Evolutionary conservation across 2,888 invertebrate species (phyloP).

Genomic region (Ellobium chinense): DNA sequence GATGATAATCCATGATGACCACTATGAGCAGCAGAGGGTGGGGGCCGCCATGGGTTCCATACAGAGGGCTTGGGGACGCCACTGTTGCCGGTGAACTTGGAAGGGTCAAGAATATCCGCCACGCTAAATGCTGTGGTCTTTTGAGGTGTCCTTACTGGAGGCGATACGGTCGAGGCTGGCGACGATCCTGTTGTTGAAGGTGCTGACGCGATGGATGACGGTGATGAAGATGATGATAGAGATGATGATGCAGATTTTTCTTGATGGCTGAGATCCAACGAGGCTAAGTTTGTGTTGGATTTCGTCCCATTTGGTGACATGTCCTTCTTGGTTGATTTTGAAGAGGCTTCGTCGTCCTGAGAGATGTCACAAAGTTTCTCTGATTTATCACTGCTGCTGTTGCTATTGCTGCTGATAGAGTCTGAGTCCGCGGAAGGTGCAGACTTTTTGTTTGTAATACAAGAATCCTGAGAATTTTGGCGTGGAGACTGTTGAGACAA

Average conservation of each 20-base stretch:
- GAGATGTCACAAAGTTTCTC: not conserved
- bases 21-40: conserved; percentile 16
- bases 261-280: not conserved
- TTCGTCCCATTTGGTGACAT: not conserved
- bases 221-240: not conserved
- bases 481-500: not conserved
- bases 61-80: conserved; percentile 47
- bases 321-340: not conserved
- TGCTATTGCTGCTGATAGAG: not conserved
- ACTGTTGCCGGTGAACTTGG: conserved; percentile 65
- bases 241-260: not conserved
- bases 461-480: conserved; percentile 5
- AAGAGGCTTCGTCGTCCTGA: not conserved
- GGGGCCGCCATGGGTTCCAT: conserved; percentile 59
- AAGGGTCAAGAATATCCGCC: conserved; percentile 70
- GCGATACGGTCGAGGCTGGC: not conserved
- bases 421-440: not conserved
- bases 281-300: not conserved
- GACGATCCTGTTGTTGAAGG: not conserved
- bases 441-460: not conserved
- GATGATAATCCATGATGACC: conserved; percentile 18
- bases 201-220: not conserved
- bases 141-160: not conserved
- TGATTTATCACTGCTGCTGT: not conserved
- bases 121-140: conserved; percentile 70